Evolutionary conservation across 1,140 invertebrate genomes (phyloP), one percentile per base, ranked within the genome.

Genomic region (Caenorhabditis brenneri): DNA sequence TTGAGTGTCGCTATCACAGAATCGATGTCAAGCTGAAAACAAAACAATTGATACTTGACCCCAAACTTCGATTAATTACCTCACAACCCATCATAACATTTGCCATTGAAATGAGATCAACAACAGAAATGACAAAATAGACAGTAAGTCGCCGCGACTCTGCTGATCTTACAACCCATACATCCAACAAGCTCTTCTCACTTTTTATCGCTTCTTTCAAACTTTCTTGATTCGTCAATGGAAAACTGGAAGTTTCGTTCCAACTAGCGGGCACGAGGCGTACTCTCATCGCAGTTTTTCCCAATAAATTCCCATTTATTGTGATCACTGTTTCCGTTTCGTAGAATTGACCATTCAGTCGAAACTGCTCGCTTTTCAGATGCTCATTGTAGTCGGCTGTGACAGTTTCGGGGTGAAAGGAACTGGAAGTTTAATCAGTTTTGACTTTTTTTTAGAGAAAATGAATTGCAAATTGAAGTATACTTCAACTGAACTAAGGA

Each of bases 81-180:
- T 96, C 95, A 91, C 95, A 96, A 0, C 96, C 96, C 92, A 97
- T 97, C 91, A 97, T 96, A 58, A 97, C 94, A 89, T 96, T 97
- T 84, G 96, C 94, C 60, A 96, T 92, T 0, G 94, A 94, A 78
- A 97, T 95, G 58, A 97, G 93, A 65, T 93, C 91, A 10, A 94
- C 94, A 5, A 97, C 94, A 81, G 94, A 95, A 49, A 91, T 93
- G 0, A 94, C 94, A 87, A 97, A 97, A 22, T 95, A 91, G 7
- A 91, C 93, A 90, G 96, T 95, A 24, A 96, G 93, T 27, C 83
- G 93, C 83, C 55, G 94, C 91, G 53, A 93, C 88, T 81, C 93
- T 92, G 36, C 95, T 91, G 80, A 93, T 92, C 0, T 95, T 93
- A 51, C 33, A 15, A 87, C 84, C 83, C 86, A 85, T 6, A 87